A percentile compares a stretch with the other conserved stretches of the same genome.
Conservation (phyloP, 2,888 invertebrate species). For the Hydropsyche betteni region DNA sequence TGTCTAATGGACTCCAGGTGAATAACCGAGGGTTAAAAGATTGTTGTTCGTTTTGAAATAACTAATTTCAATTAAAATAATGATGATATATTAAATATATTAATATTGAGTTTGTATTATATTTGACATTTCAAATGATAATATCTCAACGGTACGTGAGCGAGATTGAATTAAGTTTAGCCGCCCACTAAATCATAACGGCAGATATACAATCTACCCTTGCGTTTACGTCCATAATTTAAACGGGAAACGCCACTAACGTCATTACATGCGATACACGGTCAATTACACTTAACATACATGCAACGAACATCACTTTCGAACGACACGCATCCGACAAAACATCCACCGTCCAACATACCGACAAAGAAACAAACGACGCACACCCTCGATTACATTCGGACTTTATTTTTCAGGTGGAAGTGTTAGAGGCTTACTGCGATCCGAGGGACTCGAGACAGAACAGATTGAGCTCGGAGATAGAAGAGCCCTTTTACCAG, state of each 20-base stretch:
- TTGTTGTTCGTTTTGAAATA: no score
- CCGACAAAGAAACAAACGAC: not conserved
- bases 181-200: constrained; percentile 11
- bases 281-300: constrained; percentile 36
- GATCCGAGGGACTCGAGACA: constrained; percentile 72
- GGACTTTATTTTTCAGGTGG: constrained; percentile 65
- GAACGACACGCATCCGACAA: not conserved
- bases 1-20: no score
- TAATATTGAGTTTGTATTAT: no score
- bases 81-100: no score
- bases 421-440: constrained; percentile 78
- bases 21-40: no score
- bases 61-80: no score
- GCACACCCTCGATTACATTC: not conserved
- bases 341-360: not conserved
- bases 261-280: constrained; percentile 37
- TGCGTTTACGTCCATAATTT: constrained; percentile 23
- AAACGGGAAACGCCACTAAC: constrained; percentile 19
- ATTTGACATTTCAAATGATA: no score
- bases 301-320: not conserved
- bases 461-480: constrained; percentile 54
- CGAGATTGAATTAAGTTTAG: constrained; percentile 18
- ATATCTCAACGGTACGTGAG: no score
- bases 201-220: not conserved
- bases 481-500: constrained; percentile 59